Evolutionary conservation across 2,888 invertebrate species (phyloP), one percentile per base, ranked within the genome.

Genomic region (Carabus problematicus): DNA sequence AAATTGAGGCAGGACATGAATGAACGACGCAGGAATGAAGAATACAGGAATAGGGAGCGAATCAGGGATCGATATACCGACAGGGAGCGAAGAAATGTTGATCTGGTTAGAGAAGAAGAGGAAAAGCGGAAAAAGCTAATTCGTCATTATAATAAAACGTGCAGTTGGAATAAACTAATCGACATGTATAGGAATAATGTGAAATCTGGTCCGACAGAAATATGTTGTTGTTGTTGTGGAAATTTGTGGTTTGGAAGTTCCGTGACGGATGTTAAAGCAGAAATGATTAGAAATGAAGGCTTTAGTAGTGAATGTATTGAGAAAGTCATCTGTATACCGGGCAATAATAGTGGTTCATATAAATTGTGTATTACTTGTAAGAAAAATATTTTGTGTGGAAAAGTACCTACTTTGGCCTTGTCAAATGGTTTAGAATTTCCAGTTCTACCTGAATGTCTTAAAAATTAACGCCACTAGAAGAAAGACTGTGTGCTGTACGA

Each of bases 391-490:
- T 45, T 45, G 45, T 45, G 54, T 16, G 54, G 54, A 54, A 67
- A 49, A 63, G 52, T 72, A 52, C 71, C 72, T 18, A 18, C 69
- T 18, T 41, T 71, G 43, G 58, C 71, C 40, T 70, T 56, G 45
- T 52, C 12, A 3, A 72, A 72, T 67, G 72, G 70, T 7, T 70
- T 72, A 61, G 60, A 16, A 40, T 72, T 67, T 70, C 72, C 72
- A 14, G 12, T 18, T 54, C 3, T 73, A 47, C 72, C 74, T 42
- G 66, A 72, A 49, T 68, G 67, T 56, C 40, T 72, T 16, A 47
- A 70, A 67, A 45, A 59, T 12, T 74, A 19, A 71, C 73, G 47
- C 70, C 70, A 39, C 60, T 73, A 18, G 73, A 73, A 59, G 72
- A 75, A 71, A 40, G 74, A 11, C 41, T 75, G 11, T 69, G 71